Conservation (phyloP, 1,140 invertebrate genomes). For the Drosophila miranda region DNA sequence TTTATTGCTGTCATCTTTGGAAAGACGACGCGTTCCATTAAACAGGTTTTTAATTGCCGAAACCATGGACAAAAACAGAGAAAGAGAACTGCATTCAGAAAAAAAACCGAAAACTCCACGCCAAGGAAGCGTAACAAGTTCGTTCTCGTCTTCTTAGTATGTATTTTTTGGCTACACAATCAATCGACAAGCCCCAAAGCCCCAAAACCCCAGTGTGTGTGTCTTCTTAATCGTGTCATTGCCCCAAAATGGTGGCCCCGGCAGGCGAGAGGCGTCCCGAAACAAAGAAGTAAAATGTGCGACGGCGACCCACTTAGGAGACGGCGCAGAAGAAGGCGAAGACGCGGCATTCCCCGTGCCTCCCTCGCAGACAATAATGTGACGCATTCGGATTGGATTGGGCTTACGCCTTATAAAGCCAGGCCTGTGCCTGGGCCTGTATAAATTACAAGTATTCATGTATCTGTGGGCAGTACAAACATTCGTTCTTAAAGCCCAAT, state of each 20-base stretch:
- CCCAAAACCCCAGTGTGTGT: constrained; percentile 29
- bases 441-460: constrained; percentile 15
- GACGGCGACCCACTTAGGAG: constrained; percentile 48
- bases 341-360: constrained; percentile 47
- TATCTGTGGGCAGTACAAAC: constrained; percentile 32
- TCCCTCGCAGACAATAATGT: constrained; percentile 32
- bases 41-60: constrained; percentile 68
- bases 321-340: constrained; percentile 22
- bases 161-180: constrained; percentile 41
- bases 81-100: constrained; percentile 11
- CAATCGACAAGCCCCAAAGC: constrained; percentile 20
- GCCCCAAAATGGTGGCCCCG: constrained; percentile 69
- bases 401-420: constrained; percentile 21
- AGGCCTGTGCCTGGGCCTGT: background rate
- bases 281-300: constrained; percentile 54
- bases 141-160: constrained; percentile 7
- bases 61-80: constrained; percentile 3
- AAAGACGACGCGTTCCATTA: constrained; percentile 46
- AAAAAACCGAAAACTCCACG: no score
- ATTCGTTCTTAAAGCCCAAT: constrained; percentile 26
- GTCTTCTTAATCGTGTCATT: constrained; percentile 72
- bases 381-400: constrained; percentile 34
- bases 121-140: constrained; percentile 36
- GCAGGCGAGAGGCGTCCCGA: constrained; percentile 48
- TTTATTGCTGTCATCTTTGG: constrained; percentile 44